Conservation (phyloP, 2,888 invertebrate species). For the Acronicta aceris region DNA sequence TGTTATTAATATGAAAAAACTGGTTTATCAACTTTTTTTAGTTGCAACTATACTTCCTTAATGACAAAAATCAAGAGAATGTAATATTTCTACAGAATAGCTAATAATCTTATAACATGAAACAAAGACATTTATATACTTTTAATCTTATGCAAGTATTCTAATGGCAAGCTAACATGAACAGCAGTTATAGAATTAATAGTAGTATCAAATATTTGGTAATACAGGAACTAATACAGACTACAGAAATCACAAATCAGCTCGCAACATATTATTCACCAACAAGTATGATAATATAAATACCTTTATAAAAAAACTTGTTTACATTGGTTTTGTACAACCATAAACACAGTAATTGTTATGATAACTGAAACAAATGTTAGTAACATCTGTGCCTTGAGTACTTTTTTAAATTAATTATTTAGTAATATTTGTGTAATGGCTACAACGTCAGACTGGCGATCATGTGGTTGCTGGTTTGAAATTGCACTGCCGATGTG, state of each 20-base stretch:
- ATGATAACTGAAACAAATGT: conserved; percentile 16
- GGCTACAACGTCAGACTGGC: too few relatives aligned
- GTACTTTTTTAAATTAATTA: too few relatives aligned
- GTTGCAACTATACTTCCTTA: conserved; percentile 1
- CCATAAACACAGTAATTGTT: conserved; percentile 23
- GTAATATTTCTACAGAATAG: conserved; percentile 3
- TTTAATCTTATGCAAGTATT: not conserved
- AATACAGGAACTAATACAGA: conserved; percentile 14
- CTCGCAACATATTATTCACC: not conserved
- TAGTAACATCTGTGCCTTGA: not conserved
- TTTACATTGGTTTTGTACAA: conserved; percentile 12
- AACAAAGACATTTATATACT: not conserved
- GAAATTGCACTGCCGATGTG: too few relatives aligned
- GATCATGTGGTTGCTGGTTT: too few relatives aligned
- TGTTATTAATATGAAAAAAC: not conserved
- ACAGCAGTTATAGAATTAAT: not conserved
- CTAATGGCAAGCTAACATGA: conserved; percentile 23
- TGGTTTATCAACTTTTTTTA: conserved; percentile 13
- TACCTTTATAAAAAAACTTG: conserved; percentile 15
- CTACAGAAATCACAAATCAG: not conserved
- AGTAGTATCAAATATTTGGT: conserved; percentile 7
- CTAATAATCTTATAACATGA: conserved; percentile 1
- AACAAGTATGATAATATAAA: conserved; percentile 2
- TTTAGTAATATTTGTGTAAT: too few relatives aligned
- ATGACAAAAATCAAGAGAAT: not conserved